Conservation (phyloP, 2,113 vertebrate species). For the Ovis canadensis region DNA sequence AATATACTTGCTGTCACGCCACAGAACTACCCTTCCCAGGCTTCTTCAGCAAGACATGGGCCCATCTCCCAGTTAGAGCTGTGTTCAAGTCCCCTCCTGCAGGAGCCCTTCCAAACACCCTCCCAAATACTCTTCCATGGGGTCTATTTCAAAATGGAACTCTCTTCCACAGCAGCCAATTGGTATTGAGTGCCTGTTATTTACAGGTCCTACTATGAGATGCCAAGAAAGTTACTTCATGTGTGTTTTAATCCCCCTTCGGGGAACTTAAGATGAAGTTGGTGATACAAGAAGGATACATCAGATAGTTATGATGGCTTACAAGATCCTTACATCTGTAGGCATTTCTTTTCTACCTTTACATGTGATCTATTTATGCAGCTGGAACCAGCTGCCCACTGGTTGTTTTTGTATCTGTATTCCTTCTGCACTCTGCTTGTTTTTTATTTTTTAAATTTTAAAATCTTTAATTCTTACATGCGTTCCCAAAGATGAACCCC, state of each 20-base stretch:
- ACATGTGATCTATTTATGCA: neutral
- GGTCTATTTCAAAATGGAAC: neutral
- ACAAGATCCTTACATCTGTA: neutral
- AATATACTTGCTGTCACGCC: neutral
- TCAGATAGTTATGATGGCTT: neutral
- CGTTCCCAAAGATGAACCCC: too few species aligned
- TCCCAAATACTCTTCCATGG: neutral
- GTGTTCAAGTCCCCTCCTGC: neutral
- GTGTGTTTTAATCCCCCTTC: neutral
- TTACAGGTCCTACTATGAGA: neutral
- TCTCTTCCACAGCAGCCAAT: neutral
- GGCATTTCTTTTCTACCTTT: neutral
- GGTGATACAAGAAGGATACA: neutral
- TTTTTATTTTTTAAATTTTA: too few species aligned
- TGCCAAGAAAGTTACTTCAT: neutral
- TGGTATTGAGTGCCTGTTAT: neutral
- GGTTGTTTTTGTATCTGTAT: neutral
- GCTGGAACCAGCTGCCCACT: neutral
- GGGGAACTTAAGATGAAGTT: neutral
- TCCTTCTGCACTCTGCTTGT: neutral
- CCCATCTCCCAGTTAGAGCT: neutral
- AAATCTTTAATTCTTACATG: too few species aligned
- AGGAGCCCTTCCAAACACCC: neutral
- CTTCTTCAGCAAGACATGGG: neutral
- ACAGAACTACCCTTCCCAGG: neutral